Evolutionary conservation across 2,888 invertebrate genomes (phyloP).

Genomic region (Luffia ferchaultella): DNA sequence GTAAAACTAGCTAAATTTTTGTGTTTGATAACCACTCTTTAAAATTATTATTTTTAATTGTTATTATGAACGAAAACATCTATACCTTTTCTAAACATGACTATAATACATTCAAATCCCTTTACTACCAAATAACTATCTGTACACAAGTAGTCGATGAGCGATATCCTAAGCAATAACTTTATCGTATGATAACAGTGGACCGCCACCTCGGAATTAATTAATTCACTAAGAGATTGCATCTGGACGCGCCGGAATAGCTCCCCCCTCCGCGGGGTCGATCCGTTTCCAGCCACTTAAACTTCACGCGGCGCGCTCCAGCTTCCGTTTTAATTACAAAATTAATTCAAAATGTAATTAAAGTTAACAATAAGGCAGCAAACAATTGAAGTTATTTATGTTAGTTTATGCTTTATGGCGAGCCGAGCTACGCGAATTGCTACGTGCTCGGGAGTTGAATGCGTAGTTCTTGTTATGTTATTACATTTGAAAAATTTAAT

Average conservation of each 20-base stretch:
- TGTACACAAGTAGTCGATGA: not conserved
- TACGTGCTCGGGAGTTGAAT: slow-evolving; percentile 27
- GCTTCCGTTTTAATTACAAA: slow-evolving; percentile 70
- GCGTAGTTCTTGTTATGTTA: slow-evolving; percentile 6
- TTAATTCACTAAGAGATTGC: slow-evolving; percentile 67
- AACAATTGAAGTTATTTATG: slow-evolving; percentile 69
- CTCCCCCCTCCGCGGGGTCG: slow-evolving; percentile 36
- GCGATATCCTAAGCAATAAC: slow-evolving; percentile 16
- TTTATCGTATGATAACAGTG: slow-evolving; percentile 64
- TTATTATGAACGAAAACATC: too few species aligned
- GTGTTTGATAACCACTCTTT: too few species aligned
- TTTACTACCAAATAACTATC: too few species aligned
- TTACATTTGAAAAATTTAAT: not conserved
- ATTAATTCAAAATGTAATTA: slow-evolving; percentile 70
- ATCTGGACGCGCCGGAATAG: slow-evolving; percentile 39
- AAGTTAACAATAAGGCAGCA: slow-evolving; percentile 68
- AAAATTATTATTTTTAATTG: too few species aligned
- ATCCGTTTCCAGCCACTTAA: slow-evolving; percentile 66
- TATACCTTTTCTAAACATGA: too few species aligned
- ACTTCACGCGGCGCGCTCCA: slow-evolving; percentile 66
- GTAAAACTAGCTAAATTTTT: too few species aligned
- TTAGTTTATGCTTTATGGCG: slow-evolving; percentile 64
- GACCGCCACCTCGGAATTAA: slow-evolving; percentile 66
- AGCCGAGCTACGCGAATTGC: slow-evolving; percentile 36
- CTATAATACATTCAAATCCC: too few species aligned